A percentile compares a stretch with the other conserved stretches of the same genome.
Conservation (phyloP, 1,140 invertebrate genomes). For the Solen grandis region DNA sequence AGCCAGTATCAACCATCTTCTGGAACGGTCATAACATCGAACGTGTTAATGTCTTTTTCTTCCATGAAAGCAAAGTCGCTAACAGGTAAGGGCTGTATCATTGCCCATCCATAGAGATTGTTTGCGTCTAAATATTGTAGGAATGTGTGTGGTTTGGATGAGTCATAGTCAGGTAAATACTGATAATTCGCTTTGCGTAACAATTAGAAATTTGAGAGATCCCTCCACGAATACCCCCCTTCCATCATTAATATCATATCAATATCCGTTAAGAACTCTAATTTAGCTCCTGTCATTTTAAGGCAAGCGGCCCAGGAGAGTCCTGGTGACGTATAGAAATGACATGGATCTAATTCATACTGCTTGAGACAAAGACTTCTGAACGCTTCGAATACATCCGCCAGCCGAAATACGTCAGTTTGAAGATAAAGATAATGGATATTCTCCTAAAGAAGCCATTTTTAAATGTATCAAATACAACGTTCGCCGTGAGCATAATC, state of each 20-base stretch:
- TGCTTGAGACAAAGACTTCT: slow-evolving; percentile 13
- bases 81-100: slow-evolving; percentile 56
- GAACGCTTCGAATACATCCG: slow-evolving; percentile 55
- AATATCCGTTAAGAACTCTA: slow-evolving; percentile 54
- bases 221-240: slow-evolving; percentile 40
- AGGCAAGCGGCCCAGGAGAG: slow-evolving; percentile 63
- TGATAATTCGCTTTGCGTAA: slow-evolving; percentile 61
- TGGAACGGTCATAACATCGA: slow-evolving; percentile 72
- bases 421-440: slow-evolving; percentile 55
- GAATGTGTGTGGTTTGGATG: slow-evolving; percentile 4
- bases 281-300: slow-evolving; percentile 62
- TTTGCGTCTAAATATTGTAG: slow-evolving; percentile 40
- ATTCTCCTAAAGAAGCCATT: slow-evolving; percentile 32
- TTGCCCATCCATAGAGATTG: slow-evolving; percentile 68
- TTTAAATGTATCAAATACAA: slow-evolving; percentile 35
- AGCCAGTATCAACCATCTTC: slow-evolving; percentile 80
- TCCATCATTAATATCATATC: slow-evolving; percentile 44
- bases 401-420: slow-evolving; percentile 54
- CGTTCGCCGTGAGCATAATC: slow-evolving; percentile 52
- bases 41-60: slow-evolving; percentile 66
- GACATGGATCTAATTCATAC: slow-evolving; percentile 47
- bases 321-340: slow-evolving; percentile 59
- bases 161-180: slow-evolving; percentile 60
- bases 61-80: slow-evolving; percentile 77
- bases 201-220: slow-evolving; percentile 12